Evolutionary conservation across 2,888 invertebrate genomes (phyloP).

Genomic region (Calephelis perditalis): DNA sequence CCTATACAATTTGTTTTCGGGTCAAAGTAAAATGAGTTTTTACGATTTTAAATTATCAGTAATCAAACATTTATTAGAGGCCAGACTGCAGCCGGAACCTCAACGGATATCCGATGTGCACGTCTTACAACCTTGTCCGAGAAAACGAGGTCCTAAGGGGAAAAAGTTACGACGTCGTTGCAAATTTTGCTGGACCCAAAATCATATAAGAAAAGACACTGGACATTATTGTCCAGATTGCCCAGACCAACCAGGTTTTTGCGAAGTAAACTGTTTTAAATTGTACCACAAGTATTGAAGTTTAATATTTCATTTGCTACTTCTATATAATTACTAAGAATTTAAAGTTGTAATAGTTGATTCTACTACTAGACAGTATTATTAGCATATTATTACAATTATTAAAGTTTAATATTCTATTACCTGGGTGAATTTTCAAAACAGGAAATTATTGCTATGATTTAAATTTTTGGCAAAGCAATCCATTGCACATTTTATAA

Average conservation of each 20-base stretch:
- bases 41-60: constrained; percentile 22
- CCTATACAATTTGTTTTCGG: constrained; percentile 5
- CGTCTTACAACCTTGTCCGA: background rate
- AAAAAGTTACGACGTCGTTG: background rate
- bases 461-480: no score
- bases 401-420: no score
- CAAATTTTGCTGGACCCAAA: background rate
- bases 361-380: no score
- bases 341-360: no score
- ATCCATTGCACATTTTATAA: no score
- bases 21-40: constrained; percentile 16
- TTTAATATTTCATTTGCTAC: no score
- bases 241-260: constrained; percentile 2
- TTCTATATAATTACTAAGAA: no score
- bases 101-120: background rate
- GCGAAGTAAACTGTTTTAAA: background rate
- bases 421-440: no score
- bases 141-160: background rate
- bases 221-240: background rate
- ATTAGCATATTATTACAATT: no score
- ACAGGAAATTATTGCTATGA: no score
- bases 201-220: background rate
- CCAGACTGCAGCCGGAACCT: constrained; percentile 19
- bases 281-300: constrained; percentile 1
- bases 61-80: constrained; percentile 25